Conservation (phyloP, 2,797 vertebrate species). For the Rhincodon typus region DNA sequence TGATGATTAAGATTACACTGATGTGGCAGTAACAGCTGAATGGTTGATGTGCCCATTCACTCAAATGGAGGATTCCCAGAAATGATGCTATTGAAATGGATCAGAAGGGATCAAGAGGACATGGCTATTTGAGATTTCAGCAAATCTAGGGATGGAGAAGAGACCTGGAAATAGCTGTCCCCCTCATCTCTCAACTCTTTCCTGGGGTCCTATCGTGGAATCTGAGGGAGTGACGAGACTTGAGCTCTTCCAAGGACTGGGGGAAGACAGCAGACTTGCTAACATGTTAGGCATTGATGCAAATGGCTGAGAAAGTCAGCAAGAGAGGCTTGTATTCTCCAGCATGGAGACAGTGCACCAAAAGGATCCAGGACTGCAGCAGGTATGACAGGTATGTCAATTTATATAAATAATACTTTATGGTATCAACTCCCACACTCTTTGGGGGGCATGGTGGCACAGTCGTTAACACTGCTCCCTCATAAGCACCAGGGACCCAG, state of each 20-base stretch:
- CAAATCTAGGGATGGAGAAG: neutral
- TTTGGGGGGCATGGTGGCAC: too few relatives aligned
- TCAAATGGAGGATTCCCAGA: neutral
- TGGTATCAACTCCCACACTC: neutral
- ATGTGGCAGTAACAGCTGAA: too few relatives aligned
- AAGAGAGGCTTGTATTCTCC: neutral
- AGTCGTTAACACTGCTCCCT: too few relatives aligned
- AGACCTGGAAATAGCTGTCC: neutral
- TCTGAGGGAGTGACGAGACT: neutral
- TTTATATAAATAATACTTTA: neutral
- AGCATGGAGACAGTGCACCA: neutral
- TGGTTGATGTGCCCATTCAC: neutral
- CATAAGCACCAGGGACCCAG: too few relatives aligned
- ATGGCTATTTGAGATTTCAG: too few relatives aligned
- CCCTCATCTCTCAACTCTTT: neutral
- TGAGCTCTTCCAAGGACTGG: neutral
- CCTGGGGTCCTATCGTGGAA: too few relatives aligned
- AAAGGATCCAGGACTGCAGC: neutral
- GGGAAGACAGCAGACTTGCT: neutral
- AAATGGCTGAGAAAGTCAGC: neutral
- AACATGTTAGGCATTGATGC: too few relatives aligned
- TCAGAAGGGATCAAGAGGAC: too few relatives aligned
- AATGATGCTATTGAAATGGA: neutral
- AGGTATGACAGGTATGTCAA: neutral
- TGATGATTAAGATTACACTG: too few relatives aligned